Base-by-base conservation (phyloP, 2,888 invertebrate species). In the Eustalomyia histrio region DNA sequence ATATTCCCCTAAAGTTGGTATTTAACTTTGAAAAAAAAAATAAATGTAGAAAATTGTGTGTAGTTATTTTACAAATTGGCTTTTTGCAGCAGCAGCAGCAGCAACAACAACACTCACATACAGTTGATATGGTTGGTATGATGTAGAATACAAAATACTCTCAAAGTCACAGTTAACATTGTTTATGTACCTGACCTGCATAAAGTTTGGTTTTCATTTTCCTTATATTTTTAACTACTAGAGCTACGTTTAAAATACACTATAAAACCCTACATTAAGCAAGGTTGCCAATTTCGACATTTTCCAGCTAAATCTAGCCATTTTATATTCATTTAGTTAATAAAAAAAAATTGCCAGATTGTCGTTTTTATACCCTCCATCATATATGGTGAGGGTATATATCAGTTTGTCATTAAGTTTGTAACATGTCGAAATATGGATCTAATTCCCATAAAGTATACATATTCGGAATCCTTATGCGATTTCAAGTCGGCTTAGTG, bases 181-280 rank as follows among this genome's bases (percentile, higher is more conserved):
- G 67, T 67, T 43, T 43, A 57, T 67, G 67, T 24, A 55, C 64
- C 69, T 79, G 74, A 79, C 79, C 69, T 75, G 69, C 53, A 71
- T 61, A 61, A 33, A 12, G 52, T 24, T 63, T 55, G 39, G 55
- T 50, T 64, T 14, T 7, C 9, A 2, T 43, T n/a, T 39, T 43
- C n/a, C n/a, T 39, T 17, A 52, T 18, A 52, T 16, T 60, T 47
- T 53, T 21, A 6, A 29, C 55, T 55, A 24, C 29, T 29, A 29
- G 1, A 29, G 14, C 53, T 53, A 21, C 12, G 24, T 12, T 43
- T 14, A 18, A 33, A 55, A 53, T 18, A 65, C 60, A 21, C n/a
- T 29, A n/a, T 16, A 50, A 12, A 78, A 24, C 35, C 35, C 33
- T 67, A 61, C n/a, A n/a, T n/a, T n/a, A n/a, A n/a, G n/a, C n/a